These are phyloP conservation scores for Tortrix viridana DNA, from an alignment of 2,888 invertebrate genomes.

Conservation along the genomic window DNA sequence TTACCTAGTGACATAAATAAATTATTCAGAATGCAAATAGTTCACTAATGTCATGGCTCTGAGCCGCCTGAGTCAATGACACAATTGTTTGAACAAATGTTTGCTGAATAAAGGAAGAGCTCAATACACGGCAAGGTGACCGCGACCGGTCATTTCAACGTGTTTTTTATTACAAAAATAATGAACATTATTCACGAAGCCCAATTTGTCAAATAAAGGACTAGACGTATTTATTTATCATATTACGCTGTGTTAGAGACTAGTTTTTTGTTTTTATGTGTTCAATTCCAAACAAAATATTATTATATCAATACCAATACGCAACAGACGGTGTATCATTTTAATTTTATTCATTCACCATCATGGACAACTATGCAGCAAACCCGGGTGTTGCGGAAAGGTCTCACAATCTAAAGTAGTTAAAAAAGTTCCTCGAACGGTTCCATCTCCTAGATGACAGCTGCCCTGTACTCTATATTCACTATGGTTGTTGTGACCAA, in stretches of 20 bases:
- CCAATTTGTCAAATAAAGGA: constrained; percentile 23
- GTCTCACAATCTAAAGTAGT: no score
- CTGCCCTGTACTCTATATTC: no score
- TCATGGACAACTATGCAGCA: no score
- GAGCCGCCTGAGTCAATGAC: constrained; percentile 30
- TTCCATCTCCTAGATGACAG: no score
- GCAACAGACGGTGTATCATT: no score
- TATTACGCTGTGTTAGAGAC: not conserved
- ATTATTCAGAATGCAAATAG: constrained; percentile 18
- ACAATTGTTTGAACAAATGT: constrained; percentile 19
- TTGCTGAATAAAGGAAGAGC: constrained; percentile 33
- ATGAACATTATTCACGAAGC: constrained; percentile 5
- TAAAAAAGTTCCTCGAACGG: no score
- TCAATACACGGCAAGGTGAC: constrained; percentile 30
- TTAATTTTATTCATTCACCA: no score
- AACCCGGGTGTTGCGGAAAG: no score
- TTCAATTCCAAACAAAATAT: no score
- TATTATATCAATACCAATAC: no score
- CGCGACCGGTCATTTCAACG: constrained; percentile 36
- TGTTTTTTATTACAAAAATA: constrained; percentile 25
- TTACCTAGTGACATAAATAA: constrained; percentile 18
- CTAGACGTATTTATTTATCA: constrained; percentile 16
- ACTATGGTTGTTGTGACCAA: no score
- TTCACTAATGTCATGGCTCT: constrained; percentile 25
- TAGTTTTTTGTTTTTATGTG: no score